Conservation (phyloP, 2,113 vertebrate genomes). For the Mionectes macconnelli region DNA sequence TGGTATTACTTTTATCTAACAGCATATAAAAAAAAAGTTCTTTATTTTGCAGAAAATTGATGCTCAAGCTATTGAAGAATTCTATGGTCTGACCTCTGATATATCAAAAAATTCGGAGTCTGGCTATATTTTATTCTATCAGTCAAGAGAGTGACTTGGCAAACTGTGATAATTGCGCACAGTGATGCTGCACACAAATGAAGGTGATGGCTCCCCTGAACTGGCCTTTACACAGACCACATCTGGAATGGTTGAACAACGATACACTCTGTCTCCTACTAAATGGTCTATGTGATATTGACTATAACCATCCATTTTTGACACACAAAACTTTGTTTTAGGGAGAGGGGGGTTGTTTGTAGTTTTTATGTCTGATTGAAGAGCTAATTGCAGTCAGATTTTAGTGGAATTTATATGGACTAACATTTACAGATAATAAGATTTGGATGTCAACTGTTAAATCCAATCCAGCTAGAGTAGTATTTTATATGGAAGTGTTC, state of each 20-base stretch:
- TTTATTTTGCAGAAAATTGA: conserved; percentile 90
- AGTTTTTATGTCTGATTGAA: conserved; percentile 55
- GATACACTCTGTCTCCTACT: background rate
- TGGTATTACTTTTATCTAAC: background rate
- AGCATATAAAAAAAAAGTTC: background rate
- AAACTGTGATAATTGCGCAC: background rate
- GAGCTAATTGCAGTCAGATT: conserved; percentile 56
- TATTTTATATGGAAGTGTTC: conserved; percentile 33
- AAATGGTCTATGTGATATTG: background rate
- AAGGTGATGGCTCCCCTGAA: background rate
- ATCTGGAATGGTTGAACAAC: background rate
- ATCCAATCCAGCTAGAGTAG: conserved; percentile 37
- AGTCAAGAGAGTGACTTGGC: conserved; percentile 90
- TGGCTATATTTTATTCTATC: conserved; percentile 98
- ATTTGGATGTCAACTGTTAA: conserved; percentile 35
- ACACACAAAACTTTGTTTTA: conserved; percentile 7
- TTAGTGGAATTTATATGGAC: conserved; percentile 54
- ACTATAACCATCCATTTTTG: conserved; percentile 11
- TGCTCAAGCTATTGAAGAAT: conserved; percentile 98
- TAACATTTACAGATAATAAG: conserved; percentile 59
- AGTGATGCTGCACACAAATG: background rate
- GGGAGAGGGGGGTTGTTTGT: background rate
- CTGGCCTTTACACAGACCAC: conserved; percentile 11
- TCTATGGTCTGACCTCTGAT: conserved; percentile 97
- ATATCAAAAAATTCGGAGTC: conserved; percentile 99